Evolutionary conservation across 2,888 invertebrate species (phyloP), one percentile per base, ranked within the genome.

Genomic region (Polydrusus pterygomalis): DNA sequence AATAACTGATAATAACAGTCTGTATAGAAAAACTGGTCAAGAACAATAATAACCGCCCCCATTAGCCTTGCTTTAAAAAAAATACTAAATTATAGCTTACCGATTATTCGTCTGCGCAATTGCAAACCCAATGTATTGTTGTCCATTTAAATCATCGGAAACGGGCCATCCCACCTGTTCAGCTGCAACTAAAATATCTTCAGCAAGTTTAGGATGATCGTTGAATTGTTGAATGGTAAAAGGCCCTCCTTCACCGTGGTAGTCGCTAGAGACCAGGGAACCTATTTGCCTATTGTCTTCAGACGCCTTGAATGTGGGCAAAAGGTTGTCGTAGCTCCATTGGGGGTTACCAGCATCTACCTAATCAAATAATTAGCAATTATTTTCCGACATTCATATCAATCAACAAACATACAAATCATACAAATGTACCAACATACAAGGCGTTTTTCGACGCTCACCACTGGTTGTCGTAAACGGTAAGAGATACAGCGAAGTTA

Each of bases 251-350:
- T 87, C 87, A 0, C 89, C 88, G 82, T 93, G 93, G 80, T 90
- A 91, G 20, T 87, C 81, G 7, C 87, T 88, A 79, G 91, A 87
- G 40, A 92, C 91, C 0, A 90, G 85, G 0, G 87, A 88, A 0
- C 90, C 89, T 43, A 92, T 89, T 83, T 93, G 91, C 74, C 88
- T 89, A 80, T 93, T 94, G 85, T 93, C 90, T 83, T 94, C 93
- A 3, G 91, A 88, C 85, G 91, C 91, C 77, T 90, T 90, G 85
- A 92, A 94, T 83, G 93, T 94, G 0, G 92, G 92, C 13, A 94
- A 86, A 0, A 92, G 91, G 78, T 91, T 90, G 56, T 87, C 84
- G 82, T 89, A 92, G 78, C 89, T 89, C 92, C 92, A 92, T 7
- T 91, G 92, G 70, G 87, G 86, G 80, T 91, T 91, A 0, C 91